These are phyloP conservation scores for Embidobia sp. DNA, from an alignment of 2,888 invertebrate species.

Conservation along the genomic window DNA sequence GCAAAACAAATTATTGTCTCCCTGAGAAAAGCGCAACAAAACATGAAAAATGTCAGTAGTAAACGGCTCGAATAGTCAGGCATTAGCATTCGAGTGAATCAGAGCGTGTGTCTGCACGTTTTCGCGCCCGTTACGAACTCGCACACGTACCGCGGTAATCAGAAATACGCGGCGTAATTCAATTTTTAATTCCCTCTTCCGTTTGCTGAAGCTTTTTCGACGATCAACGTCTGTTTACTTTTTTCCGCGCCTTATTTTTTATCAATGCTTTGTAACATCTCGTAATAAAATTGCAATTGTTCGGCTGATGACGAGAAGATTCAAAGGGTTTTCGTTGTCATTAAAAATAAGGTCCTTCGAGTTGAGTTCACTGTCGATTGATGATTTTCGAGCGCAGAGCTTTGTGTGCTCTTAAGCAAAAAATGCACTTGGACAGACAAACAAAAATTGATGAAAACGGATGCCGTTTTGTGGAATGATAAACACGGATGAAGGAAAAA, in stretches of 20 bases:
- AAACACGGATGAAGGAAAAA: no score
- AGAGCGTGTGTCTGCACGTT: constrained; percentile 31
- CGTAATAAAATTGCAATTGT: no score
- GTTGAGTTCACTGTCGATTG: neutral
- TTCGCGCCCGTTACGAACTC: neutral
- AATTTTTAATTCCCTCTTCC: constrained; percentile 5
- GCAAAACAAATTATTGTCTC: no score
- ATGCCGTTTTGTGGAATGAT: no score
- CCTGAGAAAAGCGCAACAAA: constrained; percentile 6
- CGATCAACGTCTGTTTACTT: no score
- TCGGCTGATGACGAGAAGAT: no score
- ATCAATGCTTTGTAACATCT: no score
- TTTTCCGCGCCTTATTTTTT: no score
- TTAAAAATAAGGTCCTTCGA: no score
- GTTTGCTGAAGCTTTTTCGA: no score
- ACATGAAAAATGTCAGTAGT: constrained; percentile 36
- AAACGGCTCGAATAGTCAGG: constrained; percentile 24
- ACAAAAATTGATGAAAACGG: constrained; percentile 4
- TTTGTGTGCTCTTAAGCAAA: no score
- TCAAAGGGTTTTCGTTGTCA: no score
- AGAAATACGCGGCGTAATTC: constrained; percentile 9
- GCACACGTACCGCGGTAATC: neutral
- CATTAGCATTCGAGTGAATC: constrained; percentile 51
- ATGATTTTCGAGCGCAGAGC: neutral
- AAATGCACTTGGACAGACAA: constrained; percentile 2